phyloP scores from a whole-genome alignment of 2,113 vertebrate genomes.

The Aegithalos caudatus region DNA sequence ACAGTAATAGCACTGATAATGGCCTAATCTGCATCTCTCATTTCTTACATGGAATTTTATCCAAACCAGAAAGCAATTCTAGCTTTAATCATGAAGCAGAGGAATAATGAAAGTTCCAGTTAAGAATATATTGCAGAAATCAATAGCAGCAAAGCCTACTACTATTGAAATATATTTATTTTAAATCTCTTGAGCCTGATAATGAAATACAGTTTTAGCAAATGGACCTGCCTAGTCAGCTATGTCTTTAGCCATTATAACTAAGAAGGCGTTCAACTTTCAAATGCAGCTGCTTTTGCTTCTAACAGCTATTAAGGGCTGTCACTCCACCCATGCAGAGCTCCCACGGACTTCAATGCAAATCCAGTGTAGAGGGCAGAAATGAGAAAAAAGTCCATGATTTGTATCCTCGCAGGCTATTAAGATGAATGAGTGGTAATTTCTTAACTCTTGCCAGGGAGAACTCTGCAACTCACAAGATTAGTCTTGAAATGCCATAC shows the following conservation, averaged over 20 bases:
- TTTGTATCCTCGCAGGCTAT: neutral
- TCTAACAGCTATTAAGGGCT: neutral
- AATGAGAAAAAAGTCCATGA: neutral
- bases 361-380: neutral
- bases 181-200: neutral
- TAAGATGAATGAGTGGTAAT: neutral
- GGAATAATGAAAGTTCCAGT: neutral
- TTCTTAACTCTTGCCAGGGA: neutral
- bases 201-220: neutral
- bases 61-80: neutral
- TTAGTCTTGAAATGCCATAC: neutral
- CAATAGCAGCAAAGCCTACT: neutral
- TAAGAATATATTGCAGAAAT: conserved; percentile 1
- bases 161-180: neutral
- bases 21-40: neutral
- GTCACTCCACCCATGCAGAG: neutral
- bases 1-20: neutral
- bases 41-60: neutral
- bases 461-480: neutral
- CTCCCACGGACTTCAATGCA: neutral
- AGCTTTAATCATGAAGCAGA: neutral
- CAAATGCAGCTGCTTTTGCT: neutral
- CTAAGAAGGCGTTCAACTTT: neutral
- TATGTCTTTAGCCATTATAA: neutral
- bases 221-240: neutral